Evolutionary conservation across 2,797 vertebrate species (phyloP).

Genomic region (Dipus sagitta): DNA sequence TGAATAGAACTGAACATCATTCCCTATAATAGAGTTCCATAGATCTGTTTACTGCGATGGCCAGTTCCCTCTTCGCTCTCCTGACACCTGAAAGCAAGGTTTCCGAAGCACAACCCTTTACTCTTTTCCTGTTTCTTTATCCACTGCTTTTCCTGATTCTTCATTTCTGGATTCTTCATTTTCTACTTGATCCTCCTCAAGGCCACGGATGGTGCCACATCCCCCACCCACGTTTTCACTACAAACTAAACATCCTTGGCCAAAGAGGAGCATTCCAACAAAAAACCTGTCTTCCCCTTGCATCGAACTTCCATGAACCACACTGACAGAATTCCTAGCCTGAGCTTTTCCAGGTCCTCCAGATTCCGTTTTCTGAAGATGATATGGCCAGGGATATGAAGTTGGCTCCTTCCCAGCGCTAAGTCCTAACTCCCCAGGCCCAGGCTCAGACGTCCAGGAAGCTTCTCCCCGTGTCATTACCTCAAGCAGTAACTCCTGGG

Average conservation of each 20-base stretch:
- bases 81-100: neutral
- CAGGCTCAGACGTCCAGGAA: neutral
- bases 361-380: neutral
- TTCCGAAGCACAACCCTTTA: neutral
- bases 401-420: constrained; percentile 12
- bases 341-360: neutral
- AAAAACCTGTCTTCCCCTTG: neutral
- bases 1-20: constrained; percentile 2
- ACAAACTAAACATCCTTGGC: constrained; percentile 28
- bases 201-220: constrained; percentile 4
- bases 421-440: neutral
- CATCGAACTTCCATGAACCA: neutral
- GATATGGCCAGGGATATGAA: neutral
- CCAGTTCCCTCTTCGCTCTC: neutral
- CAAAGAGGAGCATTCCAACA: neutral
- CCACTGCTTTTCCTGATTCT: neutral
- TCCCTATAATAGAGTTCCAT: neutral
- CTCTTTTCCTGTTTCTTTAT: constrained; percentile 20
- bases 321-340: neutral
- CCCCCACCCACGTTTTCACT: neutral
- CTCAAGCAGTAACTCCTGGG: constrained; percentile 54
- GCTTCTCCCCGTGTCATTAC: constrained; percentile 60
- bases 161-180: constrained; percentile 26
- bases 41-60: neutral
- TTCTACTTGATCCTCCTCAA: constrained; percentile 28